phyloP scores from a whole-genome alignment of 2,113 vertebrate species.

The Prunella fulvescens region DNA sequence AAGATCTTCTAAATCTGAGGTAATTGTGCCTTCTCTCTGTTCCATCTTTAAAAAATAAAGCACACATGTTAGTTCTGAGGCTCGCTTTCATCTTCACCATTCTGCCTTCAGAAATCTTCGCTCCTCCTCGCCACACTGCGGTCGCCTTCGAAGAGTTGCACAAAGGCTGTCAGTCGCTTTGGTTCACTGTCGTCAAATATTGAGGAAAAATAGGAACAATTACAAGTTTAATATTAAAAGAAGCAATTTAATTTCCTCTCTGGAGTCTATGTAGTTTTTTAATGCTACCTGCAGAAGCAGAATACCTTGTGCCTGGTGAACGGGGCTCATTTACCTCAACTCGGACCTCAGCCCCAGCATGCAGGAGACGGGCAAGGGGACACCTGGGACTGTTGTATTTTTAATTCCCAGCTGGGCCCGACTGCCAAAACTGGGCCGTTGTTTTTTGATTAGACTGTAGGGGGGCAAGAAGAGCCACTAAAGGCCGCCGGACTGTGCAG shows the following conservation, averaged over 20 bases:
- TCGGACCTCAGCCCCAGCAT: not conserved
- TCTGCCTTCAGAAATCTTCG: not conserved
- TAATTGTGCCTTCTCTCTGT: slow-evolving; percentile 8
- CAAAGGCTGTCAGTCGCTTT: not conserved
- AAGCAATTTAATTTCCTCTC: not conserved
- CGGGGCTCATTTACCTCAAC: not conserved
- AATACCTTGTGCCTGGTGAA: not conserved
- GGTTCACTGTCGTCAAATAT: not conserved
- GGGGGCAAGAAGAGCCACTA: not conserved
- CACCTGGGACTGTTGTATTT: not conserved
- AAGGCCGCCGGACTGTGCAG: not conserved
- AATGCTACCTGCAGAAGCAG: not conserved
- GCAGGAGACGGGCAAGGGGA: not conserved
- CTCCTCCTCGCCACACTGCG: not conserved
- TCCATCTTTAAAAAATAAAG: slow-evolving; percentile 16
- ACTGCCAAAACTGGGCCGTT: slow-evolving; percentile 4
- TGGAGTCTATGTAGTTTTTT: not conserved
- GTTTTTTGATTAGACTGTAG: slow-evolving; percentile 20
- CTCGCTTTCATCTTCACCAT: not conserved
- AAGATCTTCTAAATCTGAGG: not conserved
- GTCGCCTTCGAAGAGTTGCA: not conserved
- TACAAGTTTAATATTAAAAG: slow-evolving; percentile 26
- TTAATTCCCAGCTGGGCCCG: not conserved
- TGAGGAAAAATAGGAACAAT: not conserved
- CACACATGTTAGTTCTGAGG: not conserved